These are phyloP conservation scores for Hypselothyrea guttata DNA, from an alignment of 2,888 invertebrate species.

Conservation along the genomic window DNA sequence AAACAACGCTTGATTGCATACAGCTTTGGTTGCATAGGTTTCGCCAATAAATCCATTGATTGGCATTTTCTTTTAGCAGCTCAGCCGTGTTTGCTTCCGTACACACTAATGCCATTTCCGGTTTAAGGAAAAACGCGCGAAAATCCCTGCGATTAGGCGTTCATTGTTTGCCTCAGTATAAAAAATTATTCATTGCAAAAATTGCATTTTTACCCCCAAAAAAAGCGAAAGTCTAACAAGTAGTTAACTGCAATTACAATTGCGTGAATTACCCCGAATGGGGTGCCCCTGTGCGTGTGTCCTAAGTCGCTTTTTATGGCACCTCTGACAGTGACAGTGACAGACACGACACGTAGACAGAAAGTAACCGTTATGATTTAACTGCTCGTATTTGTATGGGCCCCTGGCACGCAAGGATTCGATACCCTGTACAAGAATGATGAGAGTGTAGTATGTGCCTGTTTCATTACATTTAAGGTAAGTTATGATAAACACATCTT, in stretches of 20 bases:
- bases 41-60: constrained; percentile 31
- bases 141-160: constrained; percentile 57
- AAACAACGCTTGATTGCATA: constrained; percentile 65
- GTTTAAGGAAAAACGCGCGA: constrained; percentile 64
- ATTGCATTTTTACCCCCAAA: constrained; percentile 59
- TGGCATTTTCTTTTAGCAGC: constrained; percentile 15
- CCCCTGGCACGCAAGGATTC: constrained; percentile 41
- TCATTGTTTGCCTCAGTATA: constrained; percentile 42
- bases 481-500: too few species aligned
- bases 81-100: constrained; percentile 34
- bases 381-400: constrained; percentile 30
- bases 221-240: constrained; percentile 36
- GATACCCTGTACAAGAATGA: constrained; percentile 19
- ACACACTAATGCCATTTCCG: constrained; percentile 60
- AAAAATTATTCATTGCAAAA: constrained; percentile 47
- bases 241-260: constrained; percentile 71
- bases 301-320: constrained; percentile 72
- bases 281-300: constrained; percentile 36
- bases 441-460: background rate
- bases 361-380: constrained; percentile 70
- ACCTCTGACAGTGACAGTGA: constrained; percentile 50
- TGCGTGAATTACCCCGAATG: constrained; percentile 36
- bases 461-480: background rate
- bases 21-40: background rate
- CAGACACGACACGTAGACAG: constrained; percentile 18